Base-by-base conservation (phyloP, 2,888 invertebrate species). In the Drosophila ochracea region DNA sequence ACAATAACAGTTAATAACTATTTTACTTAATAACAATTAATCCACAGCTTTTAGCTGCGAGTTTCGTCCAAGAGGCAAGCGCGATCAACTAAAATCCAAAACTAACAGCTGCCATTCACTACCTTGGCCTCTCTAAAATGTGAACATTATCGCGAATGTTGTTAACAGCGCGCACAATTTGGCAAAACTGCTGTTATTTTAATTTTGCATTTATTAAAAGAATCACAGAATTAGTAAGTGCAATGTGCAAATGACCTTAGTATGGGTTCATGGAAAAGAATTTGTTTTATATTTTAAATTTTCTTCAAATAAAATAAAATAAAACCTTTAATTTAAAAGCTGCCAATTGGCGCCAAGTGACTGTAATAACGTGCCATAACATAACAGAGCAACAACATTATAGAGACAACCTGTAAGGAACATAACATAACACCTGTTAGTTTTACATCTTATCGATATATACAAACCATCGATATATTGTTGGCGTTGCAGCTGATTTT, bases 401-500 rank as follows among this genome's bases (percentile, higher is more conserved):
- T 47, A 47, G 13, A 43, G 6, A 11, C 13, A 4, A 7, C 13
- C 7, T 11, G 7, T 21, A 13, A 13, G 4, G 1, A 21, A 21
- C 7, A 54, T 16, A 28, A 57, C 1, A n/a, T 16, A 57, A 16
- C 57, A 57, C n/a, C 30, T 41, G 57, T 4, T 30, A 39, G 13
- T 11, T 13, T 37, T 0, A 2, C 19, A 25, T 5, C 2, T 57
- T 37, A 70, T 70, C 70, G 70, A 70, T 70, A 30, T 7, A 52
- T 30, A 19, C 13, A 57, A 35, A 11, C n/a, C 47, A 39, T 52
- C 52, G 73, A 55, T 55, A 35, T 41, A 30, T 13, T 13, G 25
- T 30, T 28, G 2, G 41, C 39, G 19, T 9, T 19, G 68, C 80
- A 80, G 80, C 80, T 80, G 80, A 80, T 67, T 82, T 66, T 53